phyloP scores from a whole-genome alignment of 1,140 invertebrate species.

The Orius insidiosus region DNA sequence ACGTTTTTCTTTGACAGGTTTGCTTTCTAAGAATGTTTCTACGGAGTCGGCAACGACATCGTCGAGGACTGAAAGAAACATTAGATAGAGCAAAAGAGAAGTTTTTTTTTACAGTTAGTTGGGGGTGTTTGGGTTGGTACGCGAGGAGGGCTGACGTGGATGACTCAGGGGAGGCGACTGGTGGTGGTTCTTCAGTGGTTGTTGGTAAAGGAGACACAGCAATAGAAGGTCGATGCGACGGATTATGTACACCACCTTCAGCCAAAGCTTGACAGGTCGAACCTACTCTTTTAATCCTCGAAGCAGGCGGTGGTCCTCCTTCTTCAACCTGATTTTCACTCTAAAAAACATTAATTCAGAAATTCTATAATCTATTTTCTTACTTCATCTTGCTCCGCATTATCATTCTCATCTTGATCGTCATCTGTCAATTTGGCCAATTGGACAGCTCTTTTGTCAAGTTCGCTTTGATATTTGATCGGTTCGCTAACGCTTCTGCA shows the following conservation, averaged over 20 bases:
- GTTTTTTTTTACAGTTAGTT: neutral
- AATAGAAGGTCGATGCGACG: conserved; percentile 6
- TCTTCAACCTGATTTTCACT: neutral
- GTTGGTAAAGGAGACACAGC: neutral
- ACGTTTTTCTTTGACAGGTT: conserved; percentile 63
- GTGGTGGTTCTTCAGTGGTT: conserved; percentile 1
- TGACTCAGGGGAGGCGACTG: conserved; percentile 1
- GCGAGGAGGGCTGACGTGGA: conserved; percentile 5
- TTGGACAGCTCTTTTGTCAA: conserved; percentile 82
- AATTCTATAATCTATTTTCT: neutral
- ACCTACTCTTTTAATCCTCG: conserved; percentile 15
- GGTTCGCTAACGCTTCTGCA: conserved; percentile 95
- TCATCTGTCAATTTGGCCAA: conserved; percentile 67
- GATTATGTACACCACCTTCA: neutral
- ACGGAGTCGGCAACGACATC: conserved; percentile 55
- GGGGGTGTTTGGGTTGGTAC: neutral
- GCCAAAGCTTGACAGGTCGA: conserved; percentile 8
- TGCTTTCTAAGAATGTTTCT: conserved; percentile 62
- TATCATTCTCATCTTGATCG: neutral
- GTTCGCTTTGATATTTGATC: conserved; percentile 87
- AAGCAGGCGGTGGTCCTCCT: conserved; percentile 14
- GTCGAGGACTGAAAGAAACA: conserved; percentile 27
- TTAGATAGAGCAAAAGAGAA: neutral
- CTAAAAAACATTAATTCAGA: neutral
- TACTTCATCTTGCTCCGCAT: too few relatives aligned